Conservation (phyloP, 35 echinoderm and acorn worm species). For the Lytechinus pictus region DNA sequence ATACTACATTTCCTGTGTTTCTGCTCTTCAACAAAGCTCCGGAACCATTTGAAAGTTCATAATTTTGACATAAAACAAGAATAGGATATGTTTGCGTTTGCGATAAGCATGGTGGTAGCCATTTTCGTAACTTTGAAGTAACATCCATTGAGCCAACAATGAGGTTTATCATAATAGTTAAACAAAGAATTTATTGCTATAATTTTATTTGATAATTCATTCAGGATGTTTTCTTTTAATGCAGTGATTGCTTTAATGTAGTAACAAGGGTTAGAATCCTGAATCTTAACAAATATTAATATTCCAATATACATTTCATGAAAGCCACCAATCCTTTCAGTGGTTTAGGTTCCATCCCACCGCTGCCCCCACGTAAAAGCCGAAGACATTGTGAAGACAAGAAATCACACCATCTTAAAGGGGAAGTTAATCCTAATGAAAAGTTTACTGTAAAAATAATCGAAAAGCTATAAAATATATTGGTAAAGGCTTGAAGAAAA, state of each 20-base stretch:
- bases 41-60: slow-evolving; percentile 7
- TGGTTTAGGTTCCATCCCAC: too few species aligned
- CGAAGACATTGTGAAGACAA: too few species aligned
- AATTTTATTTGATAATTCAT: background rate
- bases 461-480: too few species aligned
- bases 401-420: too few species aligned
- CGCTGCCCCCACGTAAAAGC: too few species aligned
- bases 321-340: too few species aligned
- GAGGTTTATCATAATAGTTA: background rate
- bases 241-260: background rate
- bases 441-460: too few species aligned
- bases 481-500: too few species aligned
- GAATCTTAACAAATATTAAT: too few species aligned
- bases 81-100: background rate
- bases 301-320: too few species aligned
- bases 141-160: background rate
- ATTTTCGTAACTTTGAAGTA: background rate
- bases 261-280: background rate
- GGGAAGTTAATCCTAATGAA: too few species aligned
- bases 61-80: slow-evolving; percentile 10
- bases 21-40: background rate
- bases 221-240: background rate
- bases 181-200: background rate
- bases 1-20: background rate
- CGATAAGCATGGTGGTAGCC: background rate